phyloP scores from a whole-genome alignment of 2,113 vertebrate species.

The Pyrgilauda ruficollis region DNA sequence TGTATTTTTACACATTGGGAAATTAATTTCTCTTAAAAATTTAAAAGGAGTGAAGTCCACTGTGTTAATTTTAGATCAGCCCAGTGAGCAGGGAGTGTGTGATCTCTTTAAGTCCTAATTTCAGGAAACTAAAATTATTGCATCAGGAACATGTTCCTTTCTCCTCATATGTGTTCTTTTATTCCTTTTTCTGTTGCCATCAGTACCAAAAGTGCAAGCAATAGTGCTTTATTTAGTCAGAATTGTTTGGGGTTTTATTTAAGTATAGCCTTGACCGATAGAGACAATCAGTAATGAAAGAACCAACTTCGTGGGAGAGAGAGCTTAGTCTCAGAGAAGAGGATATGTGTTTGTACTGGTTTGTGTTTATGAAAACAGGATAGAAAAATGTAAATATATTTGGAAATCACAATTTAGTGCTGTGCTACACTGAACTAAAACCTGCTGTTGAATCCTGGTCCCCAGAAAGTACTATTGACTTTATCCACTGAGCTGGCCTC shows the following conservation, averaged over 20 bases:
- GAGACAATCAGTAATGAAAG: not conserved
- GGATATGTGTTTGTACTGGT: not conserved
- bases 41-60: not conserved
- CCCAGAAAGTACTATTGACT: not conserved
- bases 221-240: not conserved
- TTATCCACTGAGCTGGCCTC: not conserved
- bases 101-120: not conserved
- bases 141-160: not conserved
- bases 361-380: not conserved
- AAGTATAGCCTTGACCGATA: not conserved
- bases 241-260: not conserved
- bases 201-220: not conserved
- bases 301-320: not conserved
- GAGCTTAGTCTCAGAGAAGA: not conserved
- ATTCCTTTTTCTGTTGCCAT: not conserved
- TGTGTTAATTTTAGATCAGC: not conserved
- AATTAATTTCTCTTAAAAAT: not conserved
- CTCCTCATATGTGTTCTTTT: accelerated
- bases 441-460: not conserved
- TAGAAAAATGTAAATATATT: not conserved
- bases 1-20: not conserved
- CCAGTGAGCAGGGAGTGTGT: not conserved
- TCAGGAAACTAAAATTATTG: not conserved
- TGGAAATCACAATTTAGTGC: not conserved
- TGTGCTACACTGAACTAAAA: not conserved